These are phyloP conservation scores for Salmo trutta DNA, from an alignment of 2,797 vertebrate species.

Conservation along the genomic window DNA sequence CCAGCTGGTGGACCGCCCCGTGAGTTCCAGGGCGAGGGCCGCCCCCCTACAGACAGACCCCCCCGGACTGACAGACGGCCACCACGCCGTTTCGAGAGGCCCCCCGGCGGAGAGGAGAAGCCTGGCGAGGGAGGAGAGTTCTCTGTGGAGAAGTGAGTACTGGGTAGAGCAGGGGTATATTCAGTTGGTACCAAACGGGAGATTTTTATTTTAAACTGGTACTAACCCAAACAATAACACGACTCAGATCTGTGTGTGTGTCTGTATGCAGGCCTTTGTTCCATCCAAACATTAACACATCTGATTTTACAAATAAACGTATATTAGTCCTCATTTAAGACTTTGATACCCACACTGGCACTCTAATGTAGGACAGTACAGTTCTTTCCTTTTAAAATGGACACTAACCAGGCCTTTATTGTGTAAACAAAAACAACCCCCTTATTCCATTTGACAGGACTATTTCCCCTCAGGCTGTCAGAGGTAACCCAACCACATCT, in stretches of 20 bases:
- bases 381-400: neutral
- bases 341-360: neutral
- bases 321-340: too few relatives aligned
- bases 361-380: neutral
- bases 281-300: neutral
- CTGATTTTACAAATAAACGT: neutral
- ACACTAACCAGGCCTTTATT: neutral
- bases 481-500: neutral
- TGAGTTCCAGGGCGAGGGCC: constrained; percentile 86
- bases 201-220: neutral
- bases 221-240: neutral
- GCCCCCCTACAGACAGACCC: constrained; percentile 89
- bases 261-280: neutral
- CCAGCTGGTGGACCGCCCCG: constrained; percentile 61
- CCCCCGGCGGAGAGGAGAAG: constrained; percentile 85
- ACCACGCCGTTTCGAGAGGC: constrained; percentile 87
- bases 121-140: constrained; percentile 91
- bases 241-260: neutral
- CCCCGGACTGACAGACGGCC: constrained; percentile 85
- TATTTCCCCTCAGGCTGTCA: neutral
- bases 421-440: neutral
- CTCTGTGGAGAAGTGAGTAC: constrained; percentile 91
- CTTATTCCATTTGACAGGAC: neutral
- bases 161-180: neutral
- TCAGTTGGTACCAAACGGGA: neutral